A percentile compares a stretch with the other conserved stretches of the same genome.
These are phyloP conservation scores for Dendrocincla fuliginosa DNA, from an alignment of 2,797 vertebrate genomes.

Conservation along the genomic window DNA sequence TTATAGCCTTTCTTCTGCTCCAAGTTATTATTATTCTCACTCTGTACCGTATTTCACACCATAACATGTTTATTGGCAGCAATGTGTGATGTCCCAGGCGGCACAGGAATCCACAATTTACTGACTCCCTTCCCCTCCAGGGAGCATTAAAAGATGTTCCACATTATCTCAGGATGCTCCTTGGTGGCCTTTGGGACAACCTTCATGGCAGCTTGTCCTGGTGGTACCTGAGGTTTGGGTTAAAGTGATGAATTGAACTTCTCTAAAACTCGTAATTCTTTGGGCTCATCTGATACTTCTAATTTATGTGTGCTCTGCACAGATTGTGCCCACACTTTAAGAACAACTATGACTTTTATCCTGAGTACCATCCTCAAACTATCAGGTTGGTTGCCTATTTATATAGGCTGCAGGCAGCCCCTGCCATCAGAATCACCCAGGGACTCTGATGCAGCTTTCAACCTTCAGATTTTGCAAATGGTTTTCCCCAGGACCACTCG, in stretches of 20 bases:
- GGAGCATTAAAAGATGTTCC: neutral
- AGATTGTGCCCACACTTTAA: neutral
- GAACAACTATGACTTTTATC: neutral
- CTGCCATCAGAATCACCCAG: neutral
- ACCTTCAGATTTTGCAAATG: neutral
- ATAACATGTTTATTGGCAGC: constrained; percentile 37
- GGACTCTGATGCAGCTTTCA: neutral
- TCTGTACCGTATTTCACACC: neutral
- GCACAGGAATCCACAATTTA: constrained; percentile 19
- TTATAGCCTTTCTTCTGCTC: constrained; percentile 35
- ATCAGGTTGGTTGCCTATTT: neutral
- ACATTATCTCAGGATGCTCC: neutral
- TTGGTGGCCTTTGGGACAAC: neutral
- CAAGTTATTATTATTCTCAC: constrained; percentile 27
- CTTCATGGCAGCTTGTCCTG: neutral
- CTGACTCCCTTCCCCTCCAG: neutral
- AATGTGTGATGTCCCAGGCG: neutral
- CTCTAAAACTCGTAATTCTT: neutral
- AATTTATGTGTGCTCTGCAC: neutral
- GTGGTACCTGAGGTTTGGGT: neutral
- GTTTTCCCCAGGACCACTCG: neutral
- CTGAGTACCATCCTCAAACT: neutral
- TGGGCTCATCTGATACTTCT: neutral
- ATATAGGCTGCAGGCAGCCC: neutral
- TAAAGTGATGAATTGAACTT: neutral